phyloP scores from a whole-genome alignment of 2,797 vertebrate genomes.

The Gouania willdenowi region DNA sequence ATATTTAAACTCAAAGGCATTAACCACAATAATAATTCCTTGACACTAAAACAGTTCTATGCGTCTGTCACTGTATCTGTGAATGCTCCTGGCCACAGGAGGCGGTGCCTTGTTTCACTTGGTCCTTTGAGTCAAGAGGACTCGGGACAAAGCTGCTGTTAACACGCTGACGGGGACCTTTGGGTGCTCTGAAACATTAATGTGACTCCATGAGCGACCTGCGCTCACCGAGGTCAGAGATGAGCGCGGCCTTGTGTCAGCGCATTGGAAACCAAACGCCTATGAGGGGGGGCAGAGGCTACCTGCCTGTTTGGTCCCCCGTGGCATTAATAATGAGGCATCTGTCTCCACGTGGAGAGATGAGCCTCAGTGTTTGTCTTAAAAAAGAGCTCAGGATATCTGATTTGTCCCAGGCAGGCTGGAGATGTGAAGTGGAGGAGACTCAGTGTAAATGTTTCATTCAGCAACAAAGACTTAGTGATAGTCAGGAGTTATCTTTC shows the following conservation, averaged over 20 bases:
- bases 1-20: no score
- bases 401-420: conserved; percentile 59
- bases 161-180: conserved; percentile 74
- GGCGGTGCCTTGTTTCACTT: conserved; percentile 67
- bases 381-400: conserved; percentile 67
- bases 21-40: no score
- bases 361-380: conserved; percentile 57
- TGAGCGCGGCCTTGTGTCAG: conserved; percentile 60
- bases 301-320: conserved; percentile 58
- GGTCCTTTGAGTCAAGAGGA: conserved; percentile 54
- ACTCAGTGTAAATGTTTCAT: conserved; percentile 65
- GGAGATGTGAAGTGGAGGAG: conserved; percentile 59
- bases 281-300: conserved; percentile 29
- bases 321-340: conserved; percentile 68
- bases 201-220: conserved; percentile 72
- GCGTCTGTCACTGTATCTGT: conserved; percentile 58
- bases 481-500: no score
- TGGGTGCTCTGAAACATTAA: conserved; percentile 78
- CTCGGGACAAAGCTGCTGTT: conserved; percentile 71
- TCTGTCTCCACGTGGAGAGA: conserved; percentile 66
- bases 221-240: conserved; percentile 74
- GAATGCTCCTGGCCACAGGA: conserved; percentile 36
- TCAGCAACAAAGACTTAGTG: no score
- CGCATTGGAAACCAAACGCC: conserved; percentile 63
- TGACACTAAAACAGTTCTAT: no score